Base-by-base conservation (phyloP, 2,888 invertebrate genomes). In the Pediacus dermestoides region DNA sequence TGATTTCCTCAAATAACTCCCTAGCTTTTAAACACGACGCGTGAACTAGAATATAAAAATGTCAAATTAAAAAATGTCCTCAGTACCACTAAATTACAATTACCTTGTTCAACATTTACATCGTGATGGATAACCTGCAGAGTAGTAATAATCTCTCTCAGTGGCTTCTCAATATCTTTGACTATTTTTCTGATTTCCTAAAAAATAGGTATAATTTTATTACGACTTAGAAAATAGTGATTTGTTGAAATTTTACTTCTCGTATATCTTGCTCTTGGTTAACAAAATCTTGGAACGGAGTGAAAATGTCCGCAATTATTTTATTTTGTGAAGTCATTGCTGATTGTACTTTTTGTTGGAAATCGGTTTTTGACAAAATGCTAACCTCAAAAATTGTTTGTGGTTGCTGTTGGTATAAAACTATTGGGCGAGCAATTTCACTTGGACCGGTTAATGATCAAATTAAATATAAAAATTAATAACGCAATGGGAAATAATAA, bases 101-200 rank as follows among this genome's bases (percentile, higher is more conserved):
- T 71, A 83, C 88, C 79, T 60, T 81, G 79, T 50, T 77, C 76
- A 38, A 79, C 73, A 46, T 78, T 78, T 49, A 71, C 70, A 34
- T 74, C 73, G 53, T 85, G 82, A 59, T 94, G 93, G 46, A 93
- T 88, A 12, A 83, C 76, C 73, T 92, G 91, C 16, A 93, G 70
- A 11, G 78, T 70, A 13, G 87, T 87, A n/a, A 82, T 74, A 15
- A 88, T 83, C 67, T 89, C 87, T 37, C 91, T 75, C 0, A 84
- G 78, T 43, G 77, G 73, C 55, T 86, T 85, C 54, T 92, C 91
- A 28, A 91, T 76, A 55, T 88, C 85, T 59, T 80, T 80, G 32
- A 85, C 82, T 36, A 78, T 75, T 28, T 68, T 71, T n/a, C 82
- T 76, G 40, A 87, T 85, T 68, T 76, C 76, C 83, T 83, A 53